Evolutionary conservation across 2,888 invertebrate genomes (phyloP).

Genomic region (Acanthosepion pharaonis): DNA sequence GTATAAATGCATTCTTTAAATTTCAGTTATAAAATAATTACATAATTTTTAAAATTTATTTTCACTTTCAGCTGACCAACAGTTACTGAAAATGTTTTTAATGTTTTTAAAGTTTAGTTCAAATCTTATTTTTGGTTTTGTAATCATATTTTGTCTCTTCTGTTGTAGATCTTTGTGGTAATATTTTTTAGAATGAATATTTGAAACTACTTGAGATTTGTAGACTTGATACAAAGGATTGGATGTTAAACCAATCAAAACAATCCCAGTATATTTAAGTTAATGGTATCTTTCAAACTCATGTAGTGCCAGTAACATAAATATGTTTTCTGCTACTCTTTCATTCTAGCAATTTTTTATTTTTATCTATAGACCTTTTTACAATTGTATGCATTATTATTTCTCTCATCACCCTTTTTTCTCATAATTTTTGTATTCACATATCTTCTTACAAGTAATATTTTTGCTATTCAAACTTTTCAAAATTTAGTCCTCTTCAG

Average conservation of each 20-base stretch:
- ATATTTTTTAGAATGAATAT: neutral
- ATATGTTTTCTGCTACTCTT: neutral
- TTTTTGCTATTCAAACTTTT: neutral
- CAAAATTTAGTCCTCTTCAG: neutral
- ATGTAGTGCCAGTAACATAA: neutral
- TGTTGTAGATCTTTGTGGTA: too few species aligned
- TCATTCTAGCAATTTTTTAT: neutral
- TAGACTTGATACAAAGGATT: neutral
- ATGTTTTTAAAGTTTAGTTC: neutral
- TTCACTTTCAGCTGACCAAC: neutral
- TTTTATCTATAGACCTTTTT: too few species aligned
- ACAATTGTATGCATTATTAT: neutral
- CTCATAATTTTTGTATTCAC: neutral
- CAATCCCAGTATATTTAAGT: neutral
- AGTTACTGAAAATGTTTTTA: too few species aligned
- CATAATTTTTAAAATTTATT: neutral
- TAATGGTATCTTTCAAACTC: neutral
- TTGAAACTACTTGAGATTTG: neutral
- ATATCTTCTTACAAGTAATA: neutral
- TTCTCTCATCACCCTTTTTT: neutral
- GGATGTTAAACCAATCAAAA: neutral
- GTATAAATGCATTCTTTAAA: too few species aligned
- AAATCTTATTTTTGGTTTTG: neutral
- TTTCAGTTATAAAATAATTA: too few species aligned
- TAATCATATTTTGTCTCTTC: neutral